Evolutionary conservation across 2,888 invertebrate genomes (phyloP).

Genomic region (Hyppa rectilinea): DNA sequence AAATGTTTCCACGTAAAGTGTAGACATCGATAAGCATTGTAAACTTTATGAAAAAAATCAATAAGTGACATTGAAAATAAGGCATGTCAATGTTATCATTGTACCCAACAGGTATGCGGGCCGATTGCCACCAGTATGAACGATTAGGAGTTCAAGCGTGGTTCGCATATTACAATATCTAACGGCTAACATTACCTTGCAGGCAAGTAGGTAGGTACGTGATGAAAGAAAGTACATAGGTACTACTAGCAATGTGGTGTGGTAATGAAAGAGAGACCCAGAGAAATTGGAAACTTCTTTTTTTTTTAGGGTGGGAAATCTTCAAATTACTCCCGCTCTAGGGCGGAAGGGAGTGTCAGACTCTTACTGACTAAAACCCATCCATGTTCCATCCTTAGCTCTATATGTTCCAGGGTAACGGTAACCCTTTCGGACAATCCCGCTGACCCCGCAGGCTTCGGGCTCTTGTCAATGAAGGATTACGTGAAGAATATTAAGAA

Average conservation of each 20-base stretch:
- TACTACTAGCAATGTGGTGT: too few species aligned
- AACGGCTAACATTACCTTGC: not conserved
- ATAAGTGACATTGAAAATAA: slow-evolving; percentile 6
- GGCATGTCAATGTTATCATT: slow-evolving; percentile 21
- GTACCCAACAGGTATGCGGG: slow-evolving; percentile 37
- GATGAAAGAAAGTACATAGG: not conserved
- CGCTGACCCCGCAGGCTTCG: too few species aligned
- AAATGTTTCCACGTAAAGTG: not conserved
- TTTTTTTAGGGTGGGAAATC: too few species aligned
- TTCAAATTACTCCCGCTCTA: too few species aligned
- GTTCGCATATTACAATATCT: not conserved
- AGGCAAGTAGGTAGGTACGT: not conserved
- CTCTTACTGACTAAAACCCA: too few species aligned
- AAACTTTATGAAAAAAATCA: slow-evolving; percentile 15
- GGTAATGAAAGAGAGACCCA: not conserved
- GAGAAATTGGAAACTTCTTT: too few species aligned
- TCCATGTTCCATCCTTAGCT: too few species aligned
- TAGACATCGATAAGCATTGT: not conserved
- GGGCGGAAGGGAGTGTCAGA: too few species aligned
- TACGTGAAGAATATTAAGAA: not conserved
- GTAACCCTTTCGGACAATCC: too few species aligned
- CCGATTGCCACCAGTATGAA: slow-evolving; percentile 4
- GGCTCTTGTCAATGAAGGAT: too few species aligned
- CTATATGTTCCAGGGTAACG: too few species aligned
- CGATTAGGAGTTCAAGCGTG: slow-evolving; percentile 11